Percentiles rank a stretch among this genome's conserved stretches.
Conservation (phyloP, 2,797 vertebrate species). For the Amblyraja radiata region DNA sequence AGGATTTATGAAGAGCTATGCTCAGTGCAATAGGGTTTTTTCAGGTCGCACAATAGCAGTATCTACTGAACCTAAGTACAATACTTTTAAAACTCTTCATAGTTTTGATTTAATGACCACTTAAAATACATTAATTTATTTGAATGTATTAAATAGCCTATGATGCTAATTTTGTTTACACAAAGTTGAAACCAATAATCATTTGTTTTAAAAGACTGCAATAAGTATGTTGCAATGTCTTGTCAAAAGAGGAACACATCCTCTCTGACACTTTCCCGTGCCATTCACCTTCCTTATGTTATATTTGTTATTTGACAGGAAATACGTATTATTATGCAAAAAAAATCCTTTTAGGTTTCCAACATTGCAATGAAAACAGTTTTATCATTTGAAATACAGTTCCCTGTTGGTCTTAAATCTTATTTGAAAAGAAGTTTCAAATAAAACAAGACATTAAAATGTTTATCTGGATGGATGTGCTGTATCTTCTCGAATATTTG, state of each 20-base stretch:
- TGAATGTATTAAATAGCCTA: not conserved
- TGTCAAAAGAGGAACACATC: not conserved
- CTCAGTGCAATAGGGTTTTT: not conserved
- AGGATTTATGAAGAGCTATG: not conserved
- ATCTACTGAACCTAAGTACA: not conserved
- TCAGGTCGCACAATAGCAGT: not conserved
- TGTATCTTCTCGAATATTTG: not conserved
- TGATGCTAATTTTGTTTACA: not conserved
- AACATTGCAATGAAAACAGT: not conserved
- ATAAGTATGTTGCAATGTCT: not conserved
- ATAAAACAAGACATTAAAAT: not conserved
- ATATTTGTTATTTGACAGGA: conserved; percentile 1
- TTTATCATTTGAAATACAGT: not conserved
- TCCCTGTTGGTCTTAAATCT: not conserved
- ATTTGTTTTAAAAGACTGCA: not conserved
- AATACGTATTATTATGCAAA: not conserved
- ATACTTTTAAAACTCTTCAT: not conserved
- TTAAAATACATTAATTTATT: not conserved
- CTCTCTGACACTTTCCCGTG: not conserved
- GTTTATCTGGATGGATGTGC: not conserved
- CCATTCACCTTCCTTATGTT: not conserved
- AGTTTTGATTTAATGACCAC: conserved; percentile 13
- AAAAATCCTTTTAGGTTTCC: not conserved
- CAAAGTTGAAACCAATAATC: not conserved
- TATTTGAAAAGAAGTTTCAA: not conserved